Percentiles rank a stretch among this genome's conserved stretches.
phyloP scores from a whole-genome alignment of 2,797 vertebrate species.

The Tolypeutes matacus region DNA sequence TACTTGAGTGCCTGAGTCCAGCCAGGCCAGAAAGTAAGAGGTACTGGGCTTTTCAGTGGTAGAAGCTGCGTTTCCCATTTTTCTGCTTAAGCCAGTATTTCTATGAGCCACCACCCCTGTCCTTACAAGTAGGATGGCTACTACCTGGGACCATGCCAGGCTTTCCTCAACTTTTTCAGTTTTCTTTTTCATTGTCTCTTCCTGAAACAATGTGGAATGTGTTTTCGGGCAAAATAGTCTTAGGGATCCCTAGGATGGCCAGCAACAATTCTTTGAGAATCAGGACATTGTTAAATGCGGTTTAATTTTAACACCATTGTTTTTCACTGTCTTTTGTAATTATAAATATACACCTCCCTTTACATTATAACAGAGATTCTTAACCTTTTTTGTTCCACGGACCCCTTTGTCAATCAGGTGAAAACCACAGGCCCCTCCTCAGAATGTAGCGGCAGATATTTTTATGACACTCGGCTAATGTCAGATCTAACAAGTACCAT shows the following conservation, averaged over 20 bases:
- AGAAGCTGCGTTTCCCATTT: accelerated
- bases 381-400: too few species aligned
- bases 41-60: not conserved
- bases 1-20: not conserved
- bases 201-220: not conserved
- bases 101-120: accelerated
- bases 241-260: not conserved
- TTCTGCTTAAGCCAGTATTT: not conserved
- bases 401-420: too few species aligned
- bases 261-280: not conserved
- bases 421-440: too few species aligned
- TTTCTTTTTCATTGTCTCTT: not conserved
- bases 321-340: not conserved
- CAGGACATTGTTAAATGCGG: not conserved
- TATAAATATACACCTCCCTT: not conserved
- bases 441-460: too few species aligned
- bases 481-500: too few species aligned
- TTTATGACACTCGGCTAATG: too few species aligned
- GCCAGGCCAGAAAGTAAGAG: not conserved
- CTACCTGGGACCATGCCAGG: not conserved
- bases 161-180: too few species aligned
- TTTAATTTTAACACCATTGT: too few species aligned
- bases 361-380: too few species aligned
- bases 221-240: accelerated
- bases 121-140: accelerated